Percentiles rank a stretch among this genome's conserved stretches.
Evolutionary conservation across 2,797 vertebrate species (phyloP).

Genomic region (Macropus fuliginosus): DNA sequence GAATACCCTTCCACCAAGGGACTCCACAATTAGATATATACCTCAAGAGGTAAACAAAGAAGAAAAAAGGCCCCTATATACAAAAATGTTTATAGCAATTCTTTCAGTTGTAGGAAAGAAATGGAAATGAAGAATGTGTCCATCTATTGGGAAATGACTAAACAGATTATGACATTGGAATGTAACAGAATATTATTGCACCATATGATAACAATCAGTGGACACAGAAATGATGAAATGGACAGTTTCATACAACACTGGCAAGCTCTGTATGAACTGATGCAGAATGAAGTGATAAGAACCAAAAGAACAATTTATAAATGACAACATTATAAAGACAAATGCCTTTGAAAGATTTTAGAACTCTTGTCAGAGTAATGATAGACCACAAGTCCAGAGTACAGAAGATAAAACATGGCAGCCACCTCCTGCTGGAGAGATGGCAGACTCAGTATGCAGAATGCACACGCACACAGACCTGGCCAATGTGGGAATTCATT

Average conservation of each 20-base stretch:
- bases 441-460: not conserved
- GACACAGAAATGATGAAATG: not conserved
- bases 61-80: not conserved
- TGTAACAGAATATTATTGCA: not conserved
- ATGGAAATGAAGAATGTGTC: not conserved
- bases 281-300: not conserved
- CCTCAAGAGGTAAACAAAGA: not conserved
- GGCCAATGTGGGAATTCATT: not conserved
- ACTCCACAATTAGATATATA: not conserved
- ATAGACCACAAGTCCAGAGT: not conserved
- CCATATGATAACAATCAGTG: not conserved
- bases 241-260: not conserved
- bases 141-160: not conserved
- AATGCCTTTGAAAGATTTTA: not conserved
- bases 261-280: not conserved
- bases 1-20: not conserved
- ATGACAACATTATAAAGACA: not conserved
- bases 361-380: not conserved
- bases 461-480: not conserved
- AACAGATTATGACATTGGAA: not conserved
- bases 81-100: not conserved
- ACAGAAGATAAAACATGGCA: not conserved
- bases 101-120: not conserved
- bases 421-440: not conserved
- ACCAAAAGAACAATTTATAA: not conserved